These are phyloP conservation scores for Ips nitidus DNA, from an alignment of 1,140 invertebrate genomes.

Conservation along the genomic window DNA sequence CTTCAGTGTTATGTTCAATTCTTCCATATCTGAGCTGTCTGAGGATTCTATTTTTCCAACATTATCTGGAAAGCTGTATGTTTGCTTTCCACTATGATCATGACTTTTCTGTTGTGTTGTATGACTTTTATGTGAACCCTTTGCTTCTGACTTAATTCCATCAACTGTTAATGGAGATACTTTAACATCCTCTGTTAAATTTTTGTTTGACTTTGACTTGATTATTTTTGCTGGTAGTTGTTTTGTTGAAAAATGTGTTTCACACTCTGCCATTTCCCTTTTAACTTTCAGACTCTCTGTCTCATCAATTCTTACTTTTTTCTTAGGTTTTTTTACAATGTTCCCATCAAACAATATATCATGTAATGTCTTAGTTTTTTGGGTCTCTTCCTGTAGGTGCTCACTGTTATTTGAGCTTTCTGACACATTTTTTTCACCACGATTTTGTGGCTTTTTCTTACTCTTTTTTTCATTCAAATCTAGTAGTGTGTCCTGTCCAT, in stretches of 20 bases:
- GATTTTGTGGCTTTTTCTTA: neutral
- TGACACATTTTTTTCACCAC: neutral
- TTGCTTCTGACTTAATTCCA: neutral
- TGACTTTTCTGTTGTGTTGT: too few species aligned
- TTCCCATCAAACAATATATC: too few species aligned
- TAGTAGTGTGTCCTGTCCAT: neutral
- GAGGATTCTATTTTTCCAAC: too few species aligned
- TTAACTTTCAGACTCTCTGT: constrained; percentile 31
- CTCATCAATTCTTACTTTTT: constrained; percentile 33
- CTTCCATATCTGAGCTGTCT: too few species aligned
- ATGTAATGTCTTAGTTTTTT: neutral
- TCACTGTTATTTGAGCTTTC: neutral
- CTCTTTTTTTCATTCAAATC: neutral
- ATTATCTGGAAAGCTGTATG: too few species aligned
- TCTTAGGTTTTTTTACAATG: constrained; percentile 17
- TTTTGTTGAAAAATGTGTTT: constrained; percentile 27
- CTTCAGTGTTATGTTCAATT: too few species aligned
- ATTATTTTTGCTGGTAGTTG: constrained; percentile 34
- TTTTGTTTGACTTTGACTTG: constrained; percentile 31
- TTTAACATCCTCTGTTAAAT: constrained; percentile 32
- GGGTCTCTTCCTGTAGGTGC: neutral
- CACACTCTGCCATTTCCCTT: constrained; percentile 24
- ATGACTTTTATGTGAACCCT: neutral
- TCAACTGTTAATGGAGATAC: constrained; percentile 7
- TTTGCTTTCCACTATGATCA: too few species aligned